Evolutionary conservation across 2,888 invertebrate species (phyloP).

Genomic region (Synanthedon andrenaeformis): DNA sequence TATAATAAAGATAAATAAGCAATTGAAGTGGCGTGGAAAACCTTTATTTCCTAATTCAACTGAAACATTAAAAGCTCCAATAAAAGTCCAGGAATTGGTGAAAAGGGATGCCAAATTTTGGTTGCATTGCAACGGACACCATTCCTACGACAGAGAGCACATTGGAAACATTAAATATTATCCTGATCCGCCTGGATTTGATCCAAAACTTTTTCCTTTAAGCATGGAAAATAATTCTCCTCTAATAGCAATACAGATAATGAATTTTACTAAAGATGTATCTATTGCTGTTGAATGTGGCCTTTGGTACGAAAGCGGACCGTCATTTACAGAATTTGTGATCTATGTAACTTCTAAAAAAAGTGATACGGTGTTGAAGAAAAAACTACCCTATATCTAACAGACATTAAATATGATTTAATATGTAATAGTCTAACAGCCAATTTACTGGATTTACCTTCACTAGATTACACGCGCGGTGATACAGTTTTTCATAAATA

Average conservation of each 20-base stretch:
- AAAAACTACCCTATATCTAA: neutral
- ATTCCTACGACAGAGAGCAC: constrained; percentile 50
- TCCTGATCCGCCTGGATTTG: constrained; percentile 53
- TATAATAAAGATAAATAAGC: constrained; percentile 47
- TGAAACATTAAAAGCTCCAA: constrained; percentile 20
- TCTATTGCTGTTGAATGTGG: constrained; percentile 47
- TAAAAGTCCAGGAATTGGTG: constrained; percentile 34
- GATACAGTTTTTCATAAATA: too few species aligned
- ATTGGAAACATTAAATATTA: constrained; percentile 42
- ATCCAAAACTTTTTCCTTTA: constrained; percentile 35
- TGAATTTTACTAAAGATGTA: constrained; percentile 40
- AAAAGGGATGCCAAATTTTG: constrained; percentile 31
- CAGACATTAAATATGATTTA: too few species aligned
- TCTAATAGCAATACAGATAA: constrained; percentile 45
- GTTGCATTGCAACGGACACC: constrained; percentile 41
- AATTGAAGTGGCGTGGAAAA: constrained; percentile 38
- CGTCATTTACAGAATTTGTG: constrained; percentile 36
- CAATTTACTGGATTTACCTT: too few species aligned
- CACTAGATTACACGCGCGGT: too few species aligned
- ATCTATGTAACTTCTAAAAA: constrained; percentile 33
- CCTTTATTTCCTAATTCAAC: constrained; percentile 29
- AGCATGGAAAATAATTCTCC: constrained; percentile 24
- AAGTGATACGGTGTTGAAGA: neutral
- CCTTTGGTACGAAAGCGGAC: constrained; percentile 45
- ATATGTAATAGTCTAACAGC: too few species aligned